Base-by-base conservation (phyloP, 1,140 invertebrate genomes). In the Papilio polytes region DNA sequence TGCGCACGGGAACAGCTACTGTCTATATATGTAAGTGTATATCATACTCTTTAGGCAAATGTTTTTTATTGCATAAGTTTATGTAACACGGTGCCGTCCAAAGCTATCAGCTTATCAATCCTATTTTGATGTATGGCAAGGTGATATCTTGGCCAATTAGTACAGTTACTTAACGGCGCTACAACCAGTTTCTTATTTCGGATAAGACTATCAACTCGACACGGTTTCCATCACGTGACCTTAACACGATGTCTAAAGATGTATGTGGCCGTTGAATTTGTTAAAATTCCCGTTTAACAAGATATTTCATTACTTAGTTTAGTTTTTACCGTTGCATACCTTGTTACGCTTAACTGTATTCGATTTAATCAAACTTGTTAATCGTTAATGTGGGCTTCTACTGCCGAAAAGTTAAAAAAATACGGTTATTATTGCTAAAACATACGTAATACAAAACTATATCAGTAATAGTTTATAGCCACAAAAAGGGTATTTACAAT, bases 111-210 rank as follows among this genome's bases (percentile, higher is more conserved):
- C 36, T 66, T 78, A 78, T 78, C 77, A 78, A 18, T 78, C 31
- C 77, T 36, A 78, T 66, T 78, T 63, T 78, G 36, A 41, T 41
- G 31, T 66, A 66, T 78, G 56, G 36, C 56, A 63, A 78, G 77
- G 53, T 36, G 56, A 78, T 44, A 41, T 78, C 26, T 31, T 0
- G 22, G 77, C 77, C 77, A 78, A 78, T 78, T 78, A 78, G 77
- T 63, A 78, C 56, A 77, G 74, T 77, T 77, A 78, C 77, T 78
- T 78, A 78, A 78, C 77, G 77, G 77, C 31, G 18, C 46, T 78
- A 41, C n/a, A 78, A 78, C 77, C 53, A 78, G 77, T 78, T 78
- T 63, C 77, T 63, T 78, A 78, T 78, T 78, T 78, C 26, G 77
- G 77, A 78, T 76, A 76, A 78, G 15, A 78, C 56, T 63, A 78